phyloP scores from a whole-genome alignment of 2,888 invertebrate species.

The Acanthacorydalis orientalis region DNA sequence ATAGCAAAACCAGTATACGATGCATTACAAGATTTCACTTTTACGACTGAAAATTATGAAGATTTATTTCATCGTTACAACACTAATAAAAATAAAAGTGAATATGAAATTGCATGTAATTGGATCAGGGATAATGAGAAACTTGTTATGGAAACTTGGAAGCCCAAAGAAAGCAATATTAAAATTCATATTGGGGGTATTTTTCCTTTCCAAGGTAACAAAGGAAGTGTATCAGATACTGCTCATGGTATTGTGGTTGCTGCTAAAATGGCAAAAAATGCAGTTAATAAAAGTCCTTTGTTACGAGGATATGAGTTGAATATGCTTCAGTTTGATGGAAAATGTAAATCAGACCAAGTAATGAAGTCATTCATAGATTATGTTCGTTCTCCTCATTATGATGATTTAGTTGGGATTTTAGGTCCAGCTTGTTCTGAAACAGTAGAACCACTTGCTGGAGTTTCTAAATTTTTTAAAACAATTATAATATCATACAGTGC shows the following conservation, averaged over 20 bases:
- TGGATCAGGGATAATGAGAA: slow-evolving; percentile 39
- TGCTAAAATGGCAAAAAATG: slow-evolving; percentile 41
- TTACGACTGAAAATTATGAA: slow-evolving; percentile 33
- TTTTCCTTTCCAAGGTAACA: slow-evolving; percentile 42
- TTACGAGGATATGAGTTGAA: slow-evolving; percentile 41
- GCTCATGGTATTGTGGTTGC: slow-evolving; percentile 42
- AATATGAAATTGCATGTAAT: slow-evolving; percentile 39
- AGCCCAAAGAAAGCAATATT: slow-evolving; percentile 18
- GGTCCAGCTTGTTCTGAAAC: slow-evolving; percentile 72
- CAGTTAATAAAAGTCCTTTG: slow-evolving; percentile 42
- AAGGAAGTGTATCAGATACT: slow-evolving; percentile 27
- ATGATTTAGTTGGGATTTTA: slow-evolving; percentile 48
- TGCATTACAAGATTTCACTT: slow-evolving; percentile 30
- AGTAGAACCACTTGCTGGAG: slow-evolving; percentile 60
- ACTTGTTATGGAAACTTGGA: slow-evolving; percentile 21
- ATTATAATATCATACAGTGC: slow-evolving; percentile 64
- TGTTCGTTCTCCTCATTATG: slow-evolving; percentile 34
- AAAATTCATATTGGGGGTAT: slow-evolving; percentile 41
- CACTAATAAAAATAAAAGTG: slow-evolving; percentile 7
- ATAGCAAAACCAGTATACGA: slow-evolving; percentile 33
- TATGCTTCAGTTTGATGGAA: slow-evolving; percentile 41
- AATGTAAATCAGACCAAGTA: slow-evolving; percentile 53
- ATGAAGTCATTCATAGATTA: slow-evolving; percentile 61
- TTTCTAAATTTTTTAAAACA: slow-evolving; percentile 54
- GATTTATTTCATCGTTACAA: slow-evolving; percentile 27